phyloP scores from a whole-genome alignment of 2,797 vertebrate species.

The Pipistrellus pygmaeus region DNA sequence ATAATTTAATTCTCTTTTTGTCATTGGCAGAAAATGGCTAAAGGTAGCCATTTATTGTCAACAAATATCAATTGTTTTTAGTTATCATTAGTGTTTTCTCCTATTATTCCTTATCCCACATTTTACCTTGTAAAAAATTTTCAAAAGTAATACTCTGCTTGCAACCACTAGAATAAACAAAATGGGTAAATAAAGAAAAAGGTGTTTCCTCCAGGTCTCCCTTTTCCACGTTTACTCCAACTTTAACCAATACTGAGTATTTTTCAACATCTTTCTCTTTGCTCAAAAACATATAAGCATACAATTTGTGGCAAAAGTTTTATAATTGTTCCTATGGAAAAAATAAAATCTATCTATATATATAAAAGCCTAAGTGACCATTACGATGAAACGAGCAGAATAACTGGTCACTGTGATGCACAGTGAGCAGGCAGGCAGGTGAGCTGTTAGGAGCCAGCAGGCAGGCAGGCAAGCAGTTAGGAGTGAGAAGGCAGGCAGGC shows the following conservation, averaged over 20 bases:
- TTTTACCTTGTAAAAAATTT: no score
- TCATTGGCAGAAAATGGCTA: constrained; percentile 32
- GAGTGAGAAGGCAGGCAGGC: no score
- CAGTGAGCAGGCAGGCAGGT: no score
- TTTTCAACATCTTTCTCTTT: constrained; percentile 57
- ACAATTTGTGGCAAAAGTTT: no score
- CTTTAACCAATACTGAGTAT: constrained; percentile 32
- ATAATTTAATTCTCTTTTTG: constrained; percentile 54
- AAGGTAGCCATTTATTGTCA: constrained; percentile 35
- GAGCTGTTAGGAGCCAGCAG: no score
- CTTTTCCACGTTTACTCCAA: not conserved
- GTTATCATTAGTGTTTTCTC: constrained; percentile 19
- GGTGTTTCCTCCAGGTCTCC: not conserved
- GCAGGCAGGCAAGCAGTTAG: no score
- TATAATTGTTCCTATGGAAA: no score
- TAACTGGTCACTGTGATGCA: no score
- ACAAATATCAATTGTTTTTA: constrained; percentile 40
- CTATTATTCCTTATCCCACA: not conserved
- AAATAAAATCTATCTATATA: no score
- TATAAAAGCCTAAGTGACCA: no score
- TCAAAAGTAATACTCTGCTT: not conserved
- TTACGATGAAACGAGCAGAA: no score
- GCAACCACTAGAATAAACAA: constrained; percentile 31
- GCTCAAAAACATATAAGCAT: constrained; percentile 26
- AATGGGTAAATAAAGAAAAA: constrained; percentile 28